Conservation (phyloP, 2,888 invertebrate genomes). For the Lasioglossum figueresi region DNA sequence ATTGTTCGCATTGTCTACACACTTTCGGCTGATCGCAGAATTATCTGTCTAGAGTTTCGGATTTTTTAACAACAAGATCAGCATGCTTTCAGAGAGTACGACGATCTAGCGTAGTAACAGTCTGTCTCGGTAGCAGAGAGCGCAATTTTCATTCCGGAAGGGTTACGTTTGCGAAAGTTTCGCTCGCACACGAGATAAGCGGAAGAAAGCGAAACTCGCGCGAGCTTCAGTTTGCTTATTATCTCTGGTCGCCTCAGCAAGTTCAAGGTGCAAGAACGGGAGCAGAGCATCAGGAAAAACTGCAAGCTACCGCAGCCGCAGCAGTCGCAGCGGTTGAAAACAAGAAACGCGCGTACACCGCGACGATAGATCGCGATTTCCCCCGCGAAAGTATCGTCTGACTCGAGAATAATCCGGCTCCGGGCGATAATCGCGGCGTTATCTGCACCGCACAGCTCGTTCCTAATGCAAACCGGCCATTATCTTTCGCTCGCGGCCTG, state of each 20-base stretch:
- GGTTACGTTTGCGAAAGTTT: not conserved
- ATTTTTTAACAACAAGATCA: too few species aligned
- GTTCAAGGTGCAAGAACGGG: constrained; percentile 2
- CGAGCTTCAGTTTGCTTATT: not conserved
- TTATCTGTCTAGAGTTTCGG: too few species aligned
- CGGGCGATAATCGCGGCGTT: constrained; percentile 26
- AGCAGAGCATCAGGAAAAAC: not conserved
- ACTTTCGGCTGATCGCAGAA: too few species aligned
- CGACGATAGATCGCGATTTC: constrained; percentile 1
- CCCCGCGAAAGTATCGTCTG: constrained; percentile 6
- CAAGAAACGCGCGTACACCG: constrained; percentile 1
- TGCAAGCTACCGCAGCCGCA: not conserved
- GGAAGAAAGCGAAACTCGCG: not conserved
- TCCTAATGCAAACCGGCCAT: constrained; percentile 20
- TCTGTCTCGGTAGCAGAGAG: not conserved
- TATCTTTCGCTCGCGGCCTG: constrained; percentile 6
- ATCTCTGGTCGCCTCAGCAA: not conserved
- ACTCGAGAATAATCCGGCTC: constrained; percentile 14
- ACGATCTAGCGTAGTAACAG: not conserved
- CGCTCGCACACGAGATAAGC: not conserved
- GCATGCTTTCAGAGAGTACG: too few species aligned
- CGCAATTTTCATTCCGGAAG: not conserved
- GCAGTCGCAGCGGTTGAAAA: not conserved
- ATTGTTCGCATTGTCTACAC: not conserved
- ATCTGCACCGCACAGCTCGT: constrained; percentile 26